Evolutionary conservation across 1,140 invertebrate species (phyloP).

Genomic region (Drosophila quadrilineata): DNA sequence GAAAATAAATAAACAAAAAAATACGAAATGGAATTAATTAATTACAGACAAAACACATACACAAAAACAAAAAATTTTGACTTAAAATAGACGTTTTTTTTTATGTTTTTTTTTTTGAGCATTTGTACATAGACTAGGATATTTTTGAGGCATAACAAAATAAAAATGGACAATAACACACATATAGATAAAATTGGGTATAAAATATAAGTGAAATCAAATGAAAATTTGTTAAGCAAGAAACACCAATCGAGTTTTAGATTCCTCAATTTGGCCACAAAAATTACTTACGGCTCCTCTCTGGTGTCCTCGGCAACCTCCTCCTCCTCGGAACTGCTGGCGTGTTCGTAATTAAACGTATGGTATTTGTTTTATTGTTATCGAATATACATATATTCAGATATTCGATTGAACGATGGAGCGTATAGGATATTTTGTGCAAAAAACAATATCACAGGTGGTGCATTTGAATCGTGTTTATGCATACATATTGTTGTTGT

Average conservation of each 20-base stretch:
- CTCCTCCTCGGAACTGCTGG: slow-evolving; percentile 85
- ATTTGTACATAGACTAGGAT: slow-evolving; percentile 51
- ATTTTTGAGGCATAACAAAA: slow-evolving; percentile 37
- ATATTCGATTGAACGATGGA: too few species aligned
- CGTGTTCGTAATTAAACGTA: slow-evolving; percentile 67
- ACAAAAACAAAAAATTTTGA: slow-evolving; percentile 42
- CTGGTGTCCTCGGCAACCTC: slow-evolving; percentile 84
- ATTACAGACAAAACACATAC: slow-evolving; percentile 57
- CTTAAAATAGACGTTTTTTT: too few species aligned
- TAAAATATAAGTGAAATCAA: slow-evolving; percentile 33
- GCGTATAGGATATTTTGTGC: slow-evolving; percentile 52
- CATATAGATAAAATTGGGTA: slow-evolving; percentile 22
- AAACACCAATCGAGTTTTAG: slow-evolving; percentile 62
- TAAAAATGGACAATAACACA: slow-evolving; percentile 35
- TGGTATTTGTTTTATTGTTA: slow-evolving; percentile 16
- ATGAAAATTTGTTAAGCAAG: slow-evolving; percentile 21
- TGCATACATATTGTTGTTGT: slow-evolving; percentile 48
- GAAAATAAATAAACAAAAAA: slow-evolving; percentile 46
- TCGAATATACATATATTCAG: slow-evolving; percentile 16
- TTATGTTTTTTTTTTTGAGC: too few species aligned
- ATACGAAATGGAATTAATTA: too few species aligned
- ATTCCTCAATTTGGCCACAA: slow-evolving; percentile 59
- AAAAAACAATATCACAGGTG: slow-evolving; percentile 50
- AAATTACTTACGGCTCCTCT: slow-evolving; percentile 86
- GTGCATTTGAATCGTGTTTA: slow-evolving; percentile 28